A percentile compares a stretch with the other conserved stretches of the same genome.
phyloP scores from a whole-genome alignment of 2,113 vertebrate species.

The Malurus melanocephalus region DNA sequence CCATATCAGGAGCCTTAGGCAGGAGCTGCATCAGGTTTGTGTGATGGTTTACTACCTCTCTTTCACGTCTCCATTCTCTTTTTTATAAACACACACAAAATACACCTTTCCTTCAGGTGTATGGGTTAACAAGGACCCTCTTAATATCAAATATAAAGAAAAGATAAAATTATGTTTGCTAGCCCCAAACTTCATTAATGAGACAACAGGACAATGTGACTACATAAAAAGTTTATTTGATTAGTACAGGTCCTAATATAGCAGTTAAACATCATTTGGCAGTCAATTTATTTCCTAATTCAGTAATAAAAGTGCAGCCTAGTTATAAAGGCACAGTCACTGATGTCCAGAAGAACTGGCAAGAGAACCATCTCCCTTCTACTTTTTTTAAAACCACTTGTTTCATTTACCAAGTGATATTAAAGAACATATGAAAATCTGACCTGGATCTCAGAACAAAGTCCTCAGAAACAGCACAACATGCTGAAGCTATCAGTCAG shows the following conservation, averaged over 20 bases:
- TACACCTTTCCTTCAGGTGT: background rate
- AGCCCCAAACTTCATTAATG: background rate
- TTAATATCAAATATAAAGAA: background rate
- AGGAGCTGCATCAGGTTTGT: background rate
- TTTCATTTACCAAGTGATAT: background rate
- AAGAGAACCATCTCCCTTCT: background rate
- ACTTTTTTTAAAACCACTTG: background rate
- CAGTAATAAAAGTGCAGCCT: background rate
- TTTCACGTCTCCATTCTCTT: background rate
- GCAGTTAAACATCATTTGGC: background rate
- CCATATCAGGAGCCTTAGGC: background rate
- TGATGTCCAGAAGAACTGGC: background rate
- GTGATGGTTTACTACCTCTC: background rate
- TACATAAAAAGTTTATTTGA: conserved; percentile 22
- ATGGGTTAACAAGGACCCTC: background rate
- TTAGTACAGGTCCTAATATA: background rate
- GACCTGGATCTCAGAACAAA: background rate
- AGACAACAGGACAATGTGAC: background rate
- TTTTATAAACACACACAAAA: background rate
- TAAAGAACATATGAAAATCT: background rate
- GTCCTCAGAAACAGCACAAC: background rate
- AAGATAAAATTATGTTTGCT: background rate
- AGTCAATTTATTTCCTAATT: background rate
- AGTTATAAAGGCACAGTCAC: background rate
- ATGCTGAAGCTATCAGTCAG: background rate